A percentile compares a stretch with the other conserved stretches of the same genome.
These are phyloP conservation scores for Sapajus apella DNA, from an alignment of 2,113 vertebrate species.

Conservation along the genomic window DNA sequence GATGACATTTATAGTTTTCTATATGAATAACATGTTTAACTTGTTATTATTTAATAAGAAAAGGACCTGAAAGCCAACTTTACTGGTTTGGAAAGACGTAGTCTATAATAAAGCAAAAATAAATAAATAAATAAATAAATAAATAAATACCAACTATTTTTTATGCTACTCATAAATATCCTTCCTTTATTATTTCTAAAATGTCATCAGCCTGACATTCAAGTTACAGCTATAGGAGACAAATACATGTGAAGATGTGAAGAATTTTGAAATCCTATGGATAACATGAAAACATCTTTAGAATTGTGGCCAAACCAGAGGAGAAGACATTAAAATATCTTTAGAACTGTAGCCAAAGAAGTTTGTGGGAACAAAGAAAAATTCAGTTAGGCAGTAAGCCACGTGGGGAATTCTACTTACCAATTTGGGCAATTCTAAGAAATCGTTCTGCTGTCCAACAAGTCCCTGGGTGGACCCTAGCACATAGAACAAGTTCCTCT, in stretches of 20 bases:
- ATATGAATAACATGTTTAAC: neutral
- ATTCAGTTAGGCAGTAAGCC: neutral
- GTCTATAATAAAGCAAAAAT: neutral
- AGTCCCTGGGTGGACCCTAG: neutral
- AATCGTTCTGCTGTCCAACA: neutral
- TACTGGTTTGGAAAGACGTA: neutral
- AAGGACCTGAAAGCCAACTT: neutral
- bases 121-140: neutral
- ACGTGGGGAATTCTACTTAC: neutral
- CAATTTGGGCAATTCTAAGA: neutral
- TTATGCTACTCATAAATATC: neutral
- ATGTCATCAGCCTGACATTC: neutral
- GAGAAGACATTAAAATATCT: neutral
- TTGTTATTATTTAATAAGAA: neutral
- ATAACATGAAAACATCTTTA: neutral
- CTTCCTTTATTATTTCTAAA: slow-evolving; percentile 14
- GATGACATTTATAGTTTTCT: neutral
- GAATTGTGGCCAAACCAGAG: neutral
- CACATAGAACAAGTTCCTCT: neutral
- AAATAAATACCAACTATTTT: neutral
- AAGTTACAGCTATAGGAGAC: neutral
- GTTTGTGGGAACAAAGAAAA: neutral
- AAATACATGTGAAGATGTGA: neutral
- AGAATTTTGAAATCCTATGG: neutral
- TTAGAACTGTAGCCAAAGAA: neutral